Evolutionary conservation across 1,140 invertebrate species (phyloP).

Genomic region (Leptoteleia sp.): DNA sequence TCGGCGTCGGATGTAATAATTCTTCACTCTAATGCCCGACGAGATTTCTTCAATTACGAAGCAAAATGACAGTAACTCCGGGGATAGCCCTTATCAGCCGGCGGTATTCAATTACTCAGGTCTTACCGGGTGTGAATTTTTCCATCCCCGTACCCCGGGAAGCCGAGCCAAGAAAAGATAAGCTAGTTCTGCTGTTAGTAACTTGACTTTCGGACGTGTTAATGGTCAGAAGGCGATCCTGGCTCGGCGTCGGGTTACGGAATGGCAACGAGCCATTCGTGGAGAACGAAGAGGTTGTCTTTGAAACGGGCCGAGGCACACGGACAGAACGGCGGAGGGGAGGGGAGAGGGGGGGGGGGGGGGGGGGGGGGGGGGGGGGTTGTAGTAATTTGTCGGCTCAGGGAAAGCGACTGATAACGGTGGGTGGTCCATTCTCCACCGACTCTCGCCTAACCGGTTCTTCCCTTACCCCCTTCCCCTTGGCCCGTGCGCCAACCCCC

Average conservation of each 20-base stretch:
- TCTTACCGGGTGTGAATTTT: constrained; percentile 44
- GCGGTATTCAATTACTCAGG: constrained; percentile 54
- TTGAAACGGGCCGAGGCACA: constrained; percentile 68
- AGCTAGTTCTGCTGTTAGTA: constrained; percentile 62
- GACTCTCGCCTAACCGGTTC: constrained; percentile 68
- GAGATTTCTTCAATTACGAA: constrained; percentile 46
- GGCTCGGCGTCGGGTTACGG: constrained; percentile 53
- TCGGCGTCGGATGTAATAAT: constrained; percentile 32
- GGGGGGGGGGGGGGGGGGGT: too few species aligned
- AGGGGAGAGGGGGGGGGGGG: too few species aligned
- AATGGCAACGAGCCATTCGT: constrained; percentile 65
- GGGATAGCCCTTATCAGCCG: constrained; percentile 17
- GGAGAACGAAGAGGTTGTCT: constrained; percentile 67
- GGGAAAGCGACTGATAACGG: constrained; percentile 77
- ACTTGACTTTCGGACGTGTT: constrained; percentile 65
- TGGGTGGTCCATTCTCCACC: constrained; percentile 78
- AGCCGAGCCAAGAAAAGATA: constrained; percentile 58
- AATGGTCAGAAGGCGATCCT: constrained; percentile 67
- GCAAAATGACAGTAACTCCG: constrained; percentile 23
- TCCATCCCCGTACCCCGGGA: constrained; percentile 10
- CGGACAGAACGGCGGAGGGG: neutral
- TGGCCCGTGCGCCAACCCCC: too few species aligned
- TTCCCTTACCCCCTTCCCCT: constrained; percentile 3
- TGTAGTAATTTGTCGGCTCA: constrained; percentile 80
- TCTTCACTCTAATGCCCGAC: constrained; percentile 28